Percentiles rank a stretch among this genome's conserved stretches.
phyloP scores from a whole-genome alignment of 2,113 vertebrate species.

The Lontra canadensis region DNA sequence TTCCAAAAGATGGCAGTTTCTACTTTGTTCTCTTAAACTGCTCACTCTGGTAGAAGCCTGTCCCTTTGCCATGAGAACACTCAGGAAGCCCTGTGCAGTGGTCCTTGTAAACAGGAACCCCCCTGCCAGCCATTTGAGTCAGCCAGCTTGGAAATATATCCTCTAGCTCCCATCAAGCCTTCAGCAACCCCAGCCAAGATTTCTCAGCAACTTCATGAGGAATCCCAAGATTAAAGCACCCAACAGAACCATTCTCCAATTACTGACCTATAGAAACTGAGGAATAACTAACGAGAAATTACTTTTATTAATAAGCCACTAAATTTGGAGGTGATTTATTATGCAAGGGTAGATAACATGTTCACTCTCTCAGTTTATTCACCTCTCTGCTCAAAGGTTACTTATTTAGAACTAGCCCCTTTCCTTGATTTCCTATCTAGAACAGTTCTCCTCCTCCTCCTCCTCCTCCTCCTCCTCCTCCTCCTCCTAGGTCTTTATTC shows the following conservation, averaged over 20 bases:
- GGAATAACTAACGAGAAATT: background rate
- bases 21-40: background rate
- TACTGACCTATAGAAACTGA: background rate
- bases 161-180: background rate
- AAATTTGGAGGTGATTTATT: background rate
- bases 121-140: background rate
- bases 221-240: background rate
- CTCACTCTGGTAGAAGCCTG: background rate
- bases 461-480: background rate
- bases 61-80: background rate
- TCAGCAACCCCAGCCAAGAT: background rate
- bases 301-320: background rate
- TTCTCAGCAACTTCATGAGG: background rate
- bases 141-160: background rate
- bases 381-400: background rate
- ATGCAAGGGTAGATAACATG: background rate
- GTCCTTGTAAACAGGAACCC: background rate
- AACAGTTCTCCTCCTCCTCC: background rate
- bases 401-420: background rate
- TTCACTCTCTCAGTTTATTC: background rate
- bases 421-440: background rate
- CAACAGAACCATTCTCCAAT: background rate
- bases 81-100: background rate
- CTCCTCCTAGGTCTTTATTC: background rate
- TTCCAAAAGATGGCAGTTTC: background rate